phyloP scores from a whole-genome alignment of 2,113 vertebrate genomes.

The Emydocephalus ijimae region DNA sequence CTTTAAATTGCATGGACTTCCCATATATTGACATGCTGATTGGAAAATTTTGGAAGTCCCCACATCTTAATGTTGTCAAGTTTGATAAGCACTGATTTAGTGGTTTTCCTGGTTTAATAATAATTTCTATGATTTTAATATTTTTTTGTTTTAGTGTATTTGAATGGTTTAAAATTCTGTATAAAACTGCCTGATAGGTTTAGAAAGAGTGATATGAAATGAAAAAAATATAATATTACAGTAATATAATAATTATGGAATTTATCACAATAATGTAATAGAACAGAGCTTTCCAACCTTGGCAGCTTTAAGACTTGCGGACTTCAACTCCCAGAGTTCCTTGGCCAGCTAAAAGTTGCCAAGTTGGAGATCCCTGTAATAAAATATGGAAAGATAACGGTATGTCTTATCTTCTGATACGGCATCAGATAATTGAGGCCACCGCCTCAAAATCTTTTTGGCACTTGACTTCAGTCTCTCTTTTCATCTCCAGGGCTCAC shows the following conservation, averaged over 20 bases:
- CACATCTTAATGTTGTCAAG: not conserved
- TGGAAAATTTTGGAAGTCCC: not conserved
- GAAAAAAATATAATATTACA: not conserved
- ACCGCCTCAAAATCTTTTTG: not conserved
- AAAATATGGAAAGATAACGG: not conserved
- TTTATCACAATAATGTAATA: not conserved
- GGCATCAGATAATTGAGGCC: not conserved
- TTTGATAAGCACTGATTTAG: not conserved
- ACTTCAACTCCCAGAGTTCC: too few relatives aligned
- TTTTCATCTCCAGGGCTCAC: not conserved
- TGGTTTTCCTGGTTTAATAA: not conserved
- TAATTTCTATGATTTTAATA: not conserved
- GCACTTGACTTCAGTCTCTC: not conserved
- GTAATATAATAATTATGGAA: too few relatives aligned
- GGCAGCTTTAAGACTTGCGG: too few relatives aligned
- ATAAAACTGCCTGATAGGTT: not conserved
- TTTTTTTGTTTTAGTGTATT: not conserved
- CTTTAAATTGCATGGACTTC: not conserved
- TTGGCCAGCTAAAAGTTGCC: too few relatives aligned
- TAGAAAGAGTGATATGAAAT: not conserved
- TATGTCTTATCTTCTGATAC: not conserved
- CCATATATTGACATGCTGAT: not conserved
- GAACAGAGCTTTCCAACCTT: too few relatives aligned
- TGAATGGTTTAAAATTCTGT: not conserved
- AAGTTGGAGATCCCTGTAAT: too few relatives aligned